Percentiles rank a stretch among this genome's conserved stretches.
Evolutionary conservation across 2,888 invertebrate species (phyloP).

Genomic region (Thera britannica): DNA sequence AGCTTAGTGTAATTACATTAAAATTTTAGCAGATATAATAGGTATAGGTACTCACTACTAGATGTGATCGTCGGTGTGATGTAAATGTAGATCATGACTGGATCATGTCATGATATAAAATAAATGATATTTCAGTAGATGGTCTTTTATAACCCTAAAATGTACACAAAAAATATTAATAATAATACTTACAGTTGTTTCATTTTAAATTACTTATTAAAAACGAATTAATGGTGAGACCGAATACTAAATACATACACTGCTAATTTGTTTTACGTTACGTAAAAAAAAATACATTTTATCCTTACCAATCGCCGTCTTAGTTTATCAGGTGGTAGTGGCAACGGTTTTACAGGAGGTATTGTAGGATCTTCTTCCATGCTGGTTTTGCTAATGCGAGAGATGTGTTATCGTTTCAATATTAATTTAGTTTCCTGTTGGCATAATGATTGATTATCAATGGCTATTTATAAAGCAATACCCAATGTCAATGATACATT

Average conservation of each 20-base stretch:
- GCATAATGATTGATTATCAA: slow-evolving; percentile 22
- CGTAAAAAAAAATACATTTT: neutral
- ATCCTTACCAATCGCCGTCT: slow-evolving; percentile 29
- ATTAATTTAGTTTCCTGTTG: slow-evolving; percentile 18
- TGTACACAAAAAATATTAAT: slow-evolving; percentile 13
- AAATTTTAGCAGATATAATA: no score
- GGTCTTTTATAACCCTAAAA: slow-evolving; percentile 16
- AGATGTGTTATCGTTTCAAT: slow-evolving; percentile 2
- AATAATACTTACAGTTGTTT: no score
- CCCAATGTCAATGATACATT: slow-evolving; percentile 17
- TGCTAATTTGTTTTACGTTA: neutral
- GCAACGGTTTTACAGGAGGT: slow-evolving; percentile 16
- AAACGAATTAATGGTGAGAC: no score
- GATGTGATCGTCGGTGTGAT: no score
- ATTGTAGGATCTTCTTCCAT: slow-evolving; percentile 15
- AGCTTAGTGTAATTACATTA: no score
- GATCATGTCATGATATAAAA: neutral
- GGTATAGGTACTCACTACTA: neutral
- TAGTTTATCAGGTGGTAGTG: slow-evolving; percentile 29
- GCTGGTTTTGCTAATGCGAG: neutral
- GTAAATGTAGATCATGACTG: neutral
- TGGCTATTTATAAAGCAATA: slow-evolving; percentile 17
- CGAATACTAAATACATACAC: neutral
- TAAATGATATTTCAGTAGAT: slow-evolving; percentile 14
- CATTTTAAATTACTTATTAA: no score